Evolutionary conservation across 2,113 vertebrate species (phyloP).

Genomic region (Ammodytes marinus): DNA sequence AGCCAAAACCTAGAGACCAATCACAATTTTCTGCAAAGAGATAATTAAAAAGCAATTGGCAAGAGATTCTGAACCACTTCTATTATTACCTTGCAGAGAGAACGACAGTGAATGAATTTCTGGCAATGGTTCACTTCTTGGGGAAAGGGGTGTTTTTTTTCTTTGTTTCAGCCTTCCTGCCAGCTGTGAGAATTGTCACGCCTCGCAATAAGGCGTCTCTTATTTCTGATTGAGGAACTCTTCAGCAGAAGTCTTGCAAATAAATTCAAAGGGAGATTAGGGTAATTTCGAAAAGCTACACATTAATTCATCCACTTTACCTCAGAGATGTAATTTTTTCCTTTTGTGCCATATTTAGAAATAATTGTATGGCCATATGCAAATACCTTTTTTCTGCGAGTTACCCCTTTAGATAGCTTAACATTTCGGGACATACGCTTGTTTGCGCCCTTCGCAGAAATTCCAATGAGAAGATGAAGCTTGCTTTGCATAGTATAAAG

Average conservation of each 20-base stretch:
- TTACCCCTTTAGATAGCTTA: neutral
- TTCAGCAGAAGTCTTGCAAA: neutral
- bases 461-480: neutral
- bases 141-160: neutral
- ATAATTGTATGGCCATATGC: neutral
- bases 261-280: neutral
- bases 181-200: slow-evolving; percentile 26
- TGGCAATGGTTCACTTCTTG: slow-evolving; percentile 18
- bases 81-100: slow-evolving; percentile 29
- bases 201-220: slow-evolving; percentile 14
- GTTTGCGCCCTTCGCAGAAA: neutral
- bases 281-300: neutral
- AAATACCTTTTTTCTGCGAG: too few species aligned
- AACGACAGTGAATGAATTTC: slow-evolving; percentile 5
- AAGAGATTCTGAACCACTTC: slow-evolving; percentile 42
- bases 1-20: slow-evolving; percentile 26
- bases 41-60: slow-evolving; percentile 62
- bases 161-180: slow-evolving; percentile 17
- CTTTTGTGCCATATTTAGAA: neutral
- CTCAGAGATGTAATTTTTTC: neutral
- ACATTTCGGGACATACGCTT: neutral
- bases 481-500: neutral
- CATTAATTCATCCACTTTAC: neutral
- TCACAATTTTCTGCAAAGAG: slow-evolving; percentile 32
- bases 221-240: slow-evolving; percentile 6